Percentiles rank a stretch among this genome's conserved stretches.
Evolutionary conservation across 1,140 invertebrate genomes (phyloP).

Genomic region (Macrotrachela quadricornifera): DNA sequence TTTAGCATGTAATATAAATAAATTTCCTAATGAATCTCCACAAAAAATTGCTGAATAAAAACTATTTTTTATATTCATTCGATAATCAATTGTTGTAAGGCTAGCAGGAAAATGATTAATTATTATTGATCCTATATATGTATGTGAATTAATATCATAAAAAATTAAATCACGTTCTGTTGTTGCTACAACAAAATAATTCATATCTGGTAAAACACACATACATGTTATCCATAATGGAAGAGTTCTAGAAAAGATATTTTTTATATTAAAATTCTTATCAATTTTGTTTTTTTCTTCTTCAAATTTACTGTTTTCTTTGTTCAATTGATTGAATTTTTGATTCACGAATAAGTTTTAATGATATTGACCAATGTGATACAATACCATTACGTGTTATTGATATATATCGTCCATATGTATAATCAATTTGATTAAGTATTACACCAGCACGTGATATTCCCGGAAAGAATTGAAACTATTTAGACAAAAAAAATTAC

Average conservation of each 20-base stretch:
- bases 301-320: not conserved
- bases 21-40: constrained; percentile 18
- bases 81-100: constrained; percentile 17
- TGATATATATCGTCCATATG: constrained; percentile 13
- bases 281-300: not conserved
- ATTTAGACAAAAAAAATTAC: constrained; percentile 13
- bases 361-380: constrained; percentile 15
- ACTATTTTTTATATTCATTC: constrained; percentile 13
- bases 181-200: constrained; percentile 15
- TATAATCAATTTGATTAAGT: constrained; percentile 9
- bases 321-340: not conserved
- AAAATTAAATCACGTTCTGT: constrained; percentile 17
- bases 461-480: constrained; percentile 12
- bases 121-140: constrained; percentile 13
- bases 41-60: constrained; percentile 14
- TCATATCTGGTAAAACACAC: constrained; percentile 17
- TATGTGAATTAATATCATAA: constrained; percentile 15
- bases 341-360: constrained; percentile 10
- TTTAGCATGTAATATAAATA: constrained; percentile 6
- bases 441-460: not conserved
- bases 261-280: not conserved
- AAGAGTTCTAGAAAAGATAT: not conserved
- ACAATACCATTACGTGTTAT: constrained; percentile 16
- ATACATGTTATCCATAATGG: constrained; percentile 18
- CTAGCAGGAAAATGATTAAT: constrained; percentile 14